Evolutionary conservation across 2,888 invertebrate genomes (phyloP).

Genomic region (Unio pictorum): DNA sequence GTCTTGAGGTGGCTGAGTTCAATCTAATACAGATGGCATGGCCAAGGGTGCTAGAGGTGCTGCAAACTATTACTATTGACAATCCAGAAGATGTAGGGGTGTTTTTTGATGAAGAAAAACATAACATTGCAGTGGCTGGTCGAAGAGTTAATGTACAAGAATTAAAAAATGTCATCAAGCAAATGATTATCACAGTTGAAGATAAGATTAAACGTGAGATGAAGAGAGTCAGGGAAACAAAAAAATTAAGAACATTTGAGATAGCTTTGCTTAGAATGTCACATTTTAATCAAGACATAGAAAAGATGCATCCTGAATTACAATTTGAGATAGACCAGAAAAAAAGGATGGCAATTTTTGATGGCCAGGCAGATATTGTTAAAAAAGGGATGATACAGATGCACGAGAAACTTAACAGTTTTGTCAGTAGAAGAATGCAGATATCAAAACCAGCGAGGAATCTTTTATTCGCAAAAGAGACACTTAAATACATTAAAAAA

Average conservation of each 20-base stretch:
- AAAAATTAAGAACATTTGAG: constrained; percentile 7
- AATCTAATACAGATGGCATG: constrained; percentile 6
- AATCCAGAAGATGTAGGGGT: constrained; percentile 22
- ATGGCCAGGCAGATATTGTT: neutral
- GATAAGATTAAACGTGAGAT: constrained; percentile 1
- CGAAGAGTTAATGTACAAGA: constrained; percentile 1
- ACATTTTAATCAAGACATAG: too few species aligned
- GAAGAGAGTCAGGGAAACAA: constrained; percentile 12
- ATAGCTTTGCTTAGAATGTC: constrained; percentile 5
- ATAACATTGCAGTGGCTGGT: constrained; percentile 17
- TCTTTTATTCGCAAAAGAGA: too few species aligned
- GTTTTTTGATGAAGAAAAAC: constrained; percentile 6
- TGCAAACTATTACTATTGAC: constrained; percentile 8
- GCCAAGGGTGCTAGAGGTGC: constrained; percentile 4
- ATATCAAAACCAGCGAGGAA: too few species aligned
- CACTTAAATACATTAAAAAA: constrained; percentile 3
- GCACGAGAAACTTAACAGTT: too few species aligned
- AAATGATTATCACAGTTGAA: constrained; percentile 8
- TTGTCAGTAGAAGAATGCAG: too few species aligned
- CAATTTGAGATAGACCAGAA: too few species aligned
- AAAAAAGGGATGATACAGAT: neutral
- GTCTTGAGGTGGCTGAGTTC: too few species aligned
- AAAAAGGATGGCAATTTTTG: neutral
- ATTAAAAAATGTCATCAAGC: neutral
- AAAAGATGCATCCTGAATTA: too few species aligned